Base-by-base conservation (phyloP, 1,140 invertebrate genomes). In the Ips typographus region DNA sequence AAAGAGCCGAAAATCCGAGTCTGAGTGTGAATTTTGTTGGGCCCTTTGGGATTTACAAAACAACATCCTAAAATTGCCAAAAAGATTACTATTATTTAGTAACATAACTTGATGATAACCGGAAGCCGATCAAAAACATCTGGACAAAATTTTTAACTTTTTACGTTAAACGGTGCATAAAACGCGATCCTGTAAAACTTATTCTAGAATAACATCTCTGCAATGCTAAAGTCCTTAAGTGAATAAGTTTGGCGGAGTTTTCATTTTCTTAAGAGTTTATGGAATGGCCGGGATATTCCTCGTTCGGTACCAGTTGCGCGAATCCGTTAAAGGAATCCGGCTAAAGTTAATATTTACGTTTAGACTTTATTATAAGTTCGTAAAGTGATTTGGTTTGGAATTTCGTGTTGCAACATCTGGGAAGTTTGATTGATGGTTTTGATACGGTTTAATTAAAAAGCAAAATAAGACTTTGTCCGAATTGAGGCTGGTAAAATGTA, bases 1-100 rank as follows among this genome's bases (percentile, higher is more conserved):
- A 68, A 60, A 66, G 40, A 52, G 63, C 36, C 22, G 59, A 38
- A 49, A 61, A 61, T 61, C 59, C 38, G 7, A 47, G 59, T 61
- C 41, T 22, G 38, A 40, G 59, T 36, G 44, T 8, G 36, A 42
- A 61, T 61, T 61, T 61, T 43, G 44, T 44, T 61, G 38, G 22
- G 44, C 6, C 44, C 22, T 49, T 49, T 49, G 22, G 22, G 22
- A 22, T 22, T 22, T 22, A 22, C 22, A 22, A 22, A 22, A 22
- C 22, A 22, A 22, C 22, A 22, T 22, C 22, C 22, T 22, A 22
- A 22, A 22, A 22, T 22, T 22, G 22, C 22, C 22, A 22, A 22
- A 22, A 22, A 22, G 22, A 22, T 22, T 22, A 22, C 22, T 22
- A 22, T 22, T 22, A 22, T 22, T 22, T 22, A 22, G 22, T 22